These are phyloP conservation scores for Cerceris rybyensis DNA, from an alignment of 2,888 invertebrate species.

Conservation along the genomic window DNA sequence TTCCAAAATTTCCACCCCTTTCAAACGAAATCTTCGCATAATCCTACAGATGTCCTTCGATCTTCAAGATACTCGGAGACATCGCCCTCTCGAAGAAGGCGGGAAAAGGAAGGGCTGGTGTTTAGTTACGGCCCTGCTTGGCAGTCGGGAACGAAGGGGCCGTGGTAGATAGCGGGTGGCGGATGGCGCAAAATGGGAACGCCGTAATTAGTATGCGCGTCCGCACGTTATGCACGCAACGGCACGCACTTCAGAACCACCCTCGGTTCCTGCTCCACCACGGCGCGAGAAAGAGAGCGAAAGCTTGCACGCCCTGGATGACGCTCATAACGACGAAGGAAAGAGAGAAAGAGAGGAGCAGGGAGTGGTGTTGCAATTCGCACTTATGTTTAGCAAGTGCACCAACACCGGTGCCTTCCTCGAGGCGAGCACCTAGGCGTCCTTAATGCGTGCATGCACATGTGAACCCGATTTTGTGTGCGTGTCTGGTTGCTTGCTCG, in stretches of 20 bases:
- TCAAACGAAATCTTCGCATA: no score
- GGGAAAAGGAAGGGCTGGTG: slow-evolving; percentile 18
- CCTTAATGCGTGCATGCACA: slow-evolving; percentile 57
- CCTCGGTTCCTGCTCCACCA: slow-evolving; percentile 34
- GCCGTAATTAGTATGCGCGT: slow-evolving; percentile 81
- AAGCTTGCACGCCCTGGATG: slow-evolving; percentile 5
- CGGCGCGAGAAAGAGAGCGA: slow-evolving; percentile 17
- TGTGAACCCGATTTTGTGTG: slow-evolving; percentile 44
- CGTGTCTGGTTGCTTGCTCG: slow-evolving; percentile 16
- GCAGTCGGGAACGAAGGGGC: slow-evolving; percentile 41
- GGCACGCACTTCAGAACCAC: slow-evolving; percentile 67
- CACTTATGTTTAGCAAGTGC: slow-evolving; percentile 87
- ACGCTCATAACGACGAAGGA: slow-evolving; percentile 11
- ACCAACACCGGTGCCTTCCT: slow-evolving; percentile 74
- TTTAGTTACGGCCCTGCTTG: slow-evolving; percentile 34
- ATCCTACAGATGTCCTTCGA: background rate
- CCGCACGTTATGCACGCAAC: slow-evolving; percentile 77
- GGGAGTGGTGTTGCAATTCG: slow-evolving; percentile 87
- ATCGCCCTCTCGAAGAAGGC: background rate
- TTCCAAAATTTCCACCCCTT: no score
- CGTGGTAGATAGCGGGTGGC: slow-evolving; percentile 33
- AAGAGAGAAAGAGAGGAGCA: slow-evolving; percentile 78
- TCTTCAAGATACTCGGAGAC: background rate
- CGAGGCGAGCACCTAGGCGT: slow-evolving; percentile 72
- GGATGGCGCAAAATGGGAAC: slow-evolving; percentile 74